Evolutionary conservation across 2,113 vertebrate genomes (phyloP), one percentile per base, ranked within the genome.

Genomic region (Lethenteron camtschaticum): DNA sequence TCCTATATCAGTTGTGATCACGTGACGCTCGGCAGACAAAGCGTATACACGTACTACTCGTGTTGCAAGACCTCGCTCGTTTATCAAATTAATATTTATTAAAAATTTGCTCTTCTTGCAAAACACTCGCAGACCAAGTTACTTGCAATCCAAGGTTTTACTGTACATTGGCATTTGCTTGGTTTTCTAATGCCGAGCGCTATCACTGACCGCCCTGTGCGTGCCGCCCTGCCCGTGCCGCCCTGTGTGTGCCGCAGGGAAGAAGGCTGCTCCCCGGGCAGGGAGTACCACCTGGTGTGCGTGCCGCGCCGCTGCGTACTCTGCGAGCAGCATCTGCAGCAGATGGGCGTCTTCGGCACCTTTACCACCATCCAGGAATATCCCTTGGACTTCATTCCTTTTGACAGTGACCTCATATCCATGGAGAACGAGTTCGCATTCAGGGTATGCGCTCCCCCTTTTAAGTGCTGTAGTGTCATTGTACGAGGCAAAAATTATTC

Each of bases 361-460:
- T 91, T 99, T 73, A 83, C 82, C 74, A 87, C 90, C 71, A 83
- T 87, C 0, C 89, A 95, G 10, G 88, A 97, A 75, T 99, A 95
- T 73, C 90, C 89, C 73, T 81, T 99, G 55, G 90, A 99, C 74
- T 76, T 99, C 68, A 96, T 97, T 66, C 94, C 94, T 2, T 96
- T 90, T 2, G 94, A 99, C 0, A 85, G 89, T 8, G 92, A 99
- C 74, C 83, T 99, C 72, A 82, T 99, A 10, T 99, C 94, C 75
- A 97, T 99, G 94, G 94, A 99, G 72, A 88, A 89, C 0, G 92
- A 99, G 75, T 82, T 82, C 1, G 86, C 90, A 0, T 99, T 96
- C 76, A 87, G 89, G 83, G 94, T 94, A 75, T 58, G 24, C 68
- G 11, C 16, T 55, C n/a, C 58, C n/a, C 9, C 10, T 68, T 71